phyloP scores from a whole-genome alignment of 2,113 vertebrate species.

The Pitta sordida region DNA sequence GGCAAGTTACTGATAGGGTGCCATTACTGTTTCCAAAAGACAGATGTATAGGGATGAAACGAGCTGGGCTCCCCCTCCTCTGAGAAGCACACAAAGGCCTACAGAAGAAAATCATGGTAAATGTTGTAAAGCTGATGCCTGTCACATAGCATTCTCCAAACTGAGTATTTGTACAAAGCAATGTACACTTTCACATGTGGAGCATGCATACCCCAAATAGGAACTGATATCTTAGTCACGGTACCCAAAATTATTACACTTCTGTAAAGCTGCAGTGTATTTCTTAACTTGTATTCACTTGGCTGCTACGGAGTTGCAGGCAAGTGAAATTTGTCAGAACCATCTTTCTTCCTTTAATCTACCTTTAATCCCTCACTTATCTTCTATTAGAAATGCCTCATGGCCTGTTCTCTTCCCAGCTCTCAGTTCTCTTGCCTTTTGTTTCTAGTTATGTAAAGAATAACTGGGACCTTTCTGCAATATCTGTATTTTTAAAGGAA shows the following conservation, averaged over 20 bases:
- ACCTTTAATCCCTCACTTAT: background rate
- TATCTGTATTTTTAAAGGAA: background rate
- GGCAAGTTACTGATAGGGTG: rapidly evolving
- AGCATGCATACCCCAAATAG: background rate
- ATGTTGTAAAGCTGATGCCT: background rate
- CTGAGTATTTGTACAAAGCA: background rate
- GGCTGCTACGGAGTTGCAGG: background rate
- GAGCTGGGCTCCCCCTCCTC: background rate
- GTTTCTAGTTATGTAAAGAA: background rate
- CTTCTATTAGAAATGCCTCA: background rate
- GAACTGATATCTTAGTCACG: background rate
- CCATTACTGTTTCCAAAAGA: background rate
- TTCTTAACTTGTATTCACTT: background rate
- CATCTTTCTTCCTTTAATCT: background rate
- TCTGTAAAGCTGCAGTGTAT: background rate
- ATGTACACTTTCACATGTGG: background rate
- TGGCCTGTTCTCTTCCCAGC: background rate
- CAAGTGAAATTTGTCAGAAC: background rate
- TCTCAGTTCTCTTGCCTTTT: background rate
- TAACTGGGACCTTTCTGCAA: background rate
- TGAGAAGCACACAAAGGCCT: background rate
- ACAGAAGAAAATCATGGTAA: background rate
- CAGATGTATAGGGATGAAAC: background rate
- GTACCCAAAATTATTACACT: background rate
- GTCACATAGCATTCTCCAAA: background rate